Conservation (phyloP, 2,797 vertebrate species). For the Atherinosoma microstoma region DNA sequence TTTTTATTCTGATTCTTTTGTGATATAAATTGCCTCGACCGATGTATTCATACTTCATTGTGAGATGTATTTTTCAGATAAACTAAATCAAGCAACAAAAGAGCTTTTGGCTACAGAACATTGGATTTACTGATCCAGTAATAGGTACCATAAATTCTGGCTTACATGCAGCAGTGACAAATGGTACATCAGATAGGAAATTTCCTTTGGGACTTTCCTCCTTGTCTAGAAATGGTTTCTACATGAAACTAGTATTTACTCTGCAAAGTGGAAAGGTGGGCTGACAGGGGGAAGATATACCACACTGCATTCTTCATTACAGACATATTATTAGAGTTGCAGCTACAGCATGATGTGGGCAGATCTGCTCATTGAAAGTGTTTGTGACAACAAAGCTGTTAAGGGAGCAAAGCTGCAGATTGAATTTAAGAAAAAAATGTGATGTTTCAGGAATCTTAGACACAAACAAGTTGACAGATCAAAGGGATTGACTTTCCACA, state of each 20-base stretch:
- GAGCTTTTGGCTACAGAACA: constrained; percentile 78
- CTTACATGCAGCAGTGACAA: constrained; percentile 77
- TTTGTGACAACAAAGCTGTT: constrained; percentile 53
- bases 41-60: constrained; percentile 69
- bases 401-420: constrained; percentile 34
- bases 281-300: constrained; percentile 53
- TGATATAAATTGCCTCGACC: constrained; percentile 64
- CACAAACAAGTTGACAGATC: constrained; percentile 20
- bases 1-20: constrained; percentile 65
- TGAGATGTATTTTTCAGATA: constrained; percentile 75
- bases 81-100: constrained; percentile 81
- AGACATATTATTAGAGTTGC: constrained; percentile 55
- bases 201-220: constrained; percentile 77
- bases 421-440: constrained; percentile 40
- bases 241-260: constrained; percentile 74
- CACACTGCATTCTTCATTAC: constrained; percentile 53
- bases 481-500: constrained; percentile 1
- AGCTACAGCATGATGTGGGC: constrained; percentile 25
- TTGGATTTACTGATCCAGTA: constrained; percentile 79
- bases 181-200: constrained; percentile 79
- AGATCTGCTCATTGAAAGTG: constrained; percentile 33
- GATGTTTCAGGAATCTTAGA: constrained; percentile 32
- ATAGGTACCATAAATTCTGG: constrained; percentile 82
- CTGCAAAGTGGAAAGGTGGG: constrained; percentile 72
- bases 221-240: constrained; percentile 73